Evolutionary conservation across 2,888 invertebrate species (phyloP), one percentile per base, ranked within the genome.

Genomic region (Brenthis daphne): DNA sequence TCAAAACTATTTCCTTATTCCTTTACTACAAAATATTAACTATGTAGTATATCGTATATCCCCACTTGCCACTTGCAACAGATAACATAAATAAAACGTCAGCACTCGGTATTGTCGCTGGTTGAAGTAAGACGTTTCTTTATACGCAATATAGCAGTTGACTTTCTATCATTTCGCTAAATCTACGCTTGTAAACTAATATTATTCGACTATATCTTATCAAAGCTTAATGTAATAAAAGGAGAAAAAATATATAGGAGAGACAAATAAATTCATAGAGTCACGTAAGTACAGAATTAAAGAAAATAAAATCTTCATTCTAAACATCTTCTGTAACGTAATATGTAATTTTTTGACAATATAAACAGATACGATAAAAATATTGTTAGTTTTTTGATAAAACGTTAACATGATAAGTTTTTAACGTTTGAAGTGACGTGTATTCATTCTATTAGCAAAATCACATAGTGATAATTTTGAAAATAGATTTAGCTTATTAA

Each of bases 1-100:
- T 54, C 33, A 66, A 66, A 66, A 58, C 54, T 54, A 29, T 60
- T 60, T 57, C 58, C 48, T 48, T 48, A 47, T 54, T 58, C 29
- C 47, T 47, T n/a, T 57, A 53, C 43, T 58, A 43, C 24, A 43
- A 53, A 53, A 57, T 58, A 51, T 33, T 53, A 37, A 60, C 8
- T 33, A n/a, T 14, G 14, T 48, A 60, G 4, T 29, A 29, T 29
- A 5, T 29, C 29, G 58, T 54, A 58, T 58, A 60, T 60, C 29
- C 13, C 16, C 37, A 24, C 51, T 47, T 47, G 50, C n/a, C 24
- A 20, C 29, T 33, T 43, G 12, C 13, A 20, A 66, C 66, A 66
- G 66, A 66, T 66, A 66, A 54, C 14, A 60, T n/a, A 60, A 53
- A 60, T 66, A 66, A 60, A 66, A 66, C 66, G 66, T 66, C 66